phyloP scores from a whole-genome alignment of 92 coral and sea anemone species.

The Meandrina meandrites region DNA sequence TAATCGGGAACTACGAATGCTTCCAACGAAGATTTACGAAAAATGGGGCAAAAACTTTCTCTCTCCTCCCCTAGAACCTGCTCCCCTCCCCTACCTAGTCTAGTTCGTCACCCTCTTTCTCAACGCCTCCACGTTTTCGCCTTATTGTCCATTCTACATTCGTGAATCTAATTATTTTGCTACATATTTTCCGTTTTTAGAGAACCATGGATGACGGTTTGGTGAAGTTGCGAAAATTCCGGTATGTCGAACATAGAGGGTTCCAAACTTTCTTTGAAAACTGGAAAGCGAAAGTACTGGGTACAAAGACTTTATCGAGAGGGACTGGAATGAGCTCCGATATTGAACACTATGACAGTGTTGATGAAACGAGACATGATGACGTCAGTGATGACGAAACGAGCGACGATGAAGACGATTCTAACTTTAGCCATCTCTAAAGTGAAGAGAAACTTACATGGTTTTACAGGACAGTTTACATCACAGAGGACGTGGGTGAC shows the following conservation, averaged over 20 bases:
- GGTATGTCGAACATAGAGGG: conserved; percentile 59
- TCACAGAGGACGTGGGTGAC: background rate
- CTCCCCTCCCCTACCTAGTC: background rate
- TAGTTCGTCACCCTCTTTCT: no score
- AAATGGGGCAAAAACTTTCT: no score
- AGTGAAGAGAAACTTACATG: background rate
- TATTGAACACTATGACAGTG: background rate
- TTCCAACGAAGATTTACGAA: no score
- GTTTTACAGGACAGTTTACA: background rate
- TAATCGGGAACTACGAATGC: no score
- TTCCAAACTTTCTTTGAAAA: conserved; percentile 65
- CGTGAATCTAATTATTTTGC: background rate
- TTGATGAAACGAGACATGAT: background rate
- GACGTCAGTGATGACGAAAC: background rate
- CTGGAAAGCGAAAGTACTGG: conserved; percentile 50
- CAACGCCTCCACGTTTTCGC: no score
- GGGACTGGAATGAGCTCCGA: background rate
- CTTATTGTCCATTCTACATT: no score
- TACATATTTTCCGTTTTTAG: conserved; percentile 1
- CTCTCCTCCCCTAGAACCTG: background rate
- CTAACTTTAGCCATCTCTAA: conserved; percentile 52
- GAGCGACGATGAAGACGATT: conserved; percentile 16
- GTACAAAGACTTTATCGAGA: background rate
- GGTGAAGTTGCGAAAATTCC: conserved; percentile 30
- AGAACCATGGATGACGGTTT: conserved; percentile 5